phyloP scores from a whole-genome alignment of 2,113 vertebrate genomes.

The Bubalus kerabau region DNA sequence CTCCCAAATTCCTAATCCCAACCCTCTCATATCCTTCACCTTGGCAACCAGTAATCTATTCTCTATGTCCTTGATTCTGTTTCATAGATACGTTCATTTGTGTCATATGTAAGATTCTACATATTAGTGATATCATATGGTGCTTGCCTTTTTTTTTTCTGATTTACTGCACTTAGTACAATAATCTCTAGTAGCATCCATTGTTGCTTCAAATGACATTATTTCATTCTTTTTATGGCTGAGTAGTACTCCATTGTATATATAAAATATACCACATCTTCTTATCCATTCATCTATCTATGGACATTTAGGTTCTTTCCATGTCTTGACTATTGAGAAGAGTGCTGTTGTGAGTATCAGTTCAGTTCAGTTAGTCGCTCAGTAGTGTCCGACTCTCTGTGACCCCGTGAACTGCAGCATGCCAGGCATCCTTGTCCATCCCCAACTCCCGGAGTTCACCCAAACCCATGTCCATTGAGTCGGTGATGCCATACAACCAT shows the following conservation, averaged over 20 bases:
- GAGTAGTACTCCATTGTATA: background rate
- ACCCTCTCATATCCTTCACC: background rate
- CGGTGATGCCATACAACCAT: background rate
- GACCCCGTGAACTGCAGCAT: fast-evolving
- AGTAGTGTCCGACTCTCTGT: background rate
- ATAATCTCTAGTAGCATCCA: background rate
- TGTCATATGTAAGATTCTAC: background rate
- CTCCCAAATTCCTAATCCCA: background rate
- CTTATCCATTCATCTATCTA: background rate
- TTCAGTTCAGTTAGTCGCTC: background rate
- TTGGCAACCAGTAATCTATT: background rate
- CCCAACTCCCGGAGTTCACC: fast-evolving
- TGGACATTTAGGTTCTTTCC: background rate
- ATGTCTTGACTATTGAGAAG: background rate
- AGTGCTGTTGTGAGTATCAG: background rate
- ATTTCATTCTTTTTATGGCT: background rate
- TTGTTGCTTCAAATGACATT: background rate
- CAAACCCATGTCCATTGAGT: background rate
- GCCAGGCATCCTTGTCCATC: background rate
- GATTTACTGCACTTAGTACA: background rate
- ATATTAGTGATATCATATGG: background rate
- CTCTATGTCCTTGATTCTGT: background rate
- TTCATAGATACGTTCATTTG: background rate
- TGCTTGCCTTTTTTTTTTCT: background rate
- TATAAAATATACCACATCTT: background rate